Evolutionary conservation across 2,113 vertebrate species (phyloP).

Genomic region (Scomber scombrus): DNA sequence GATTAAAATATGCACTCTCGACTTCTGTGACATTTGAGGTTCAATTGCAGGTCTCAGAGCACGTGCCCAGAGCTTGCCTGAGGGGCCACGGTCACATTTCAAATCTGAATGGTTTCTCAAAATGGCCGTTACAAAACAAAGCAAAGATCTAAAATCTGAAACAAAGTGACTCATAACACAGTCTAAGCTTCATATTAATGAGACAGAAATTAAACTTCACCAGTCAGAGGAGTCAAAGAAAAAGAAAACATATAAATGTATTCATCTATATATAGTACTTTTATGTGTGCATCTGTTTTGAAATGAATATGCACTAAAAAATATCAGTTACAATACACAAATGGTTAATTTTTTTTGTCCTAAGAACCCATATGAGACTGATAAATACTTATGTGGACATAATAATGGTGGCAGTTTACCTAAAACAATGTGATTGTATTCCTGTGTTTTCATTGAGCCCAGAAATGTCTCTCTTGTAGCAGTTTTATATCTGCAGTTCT

Average conservation of each 20-base stretch:
- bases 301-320: not conserved
- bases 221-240: not conserved
- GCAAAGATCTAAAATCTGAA: conserved; percentile 18
- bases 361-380: not conserved
- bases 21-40: conserved; percentile 50
- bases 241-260: not conserved
- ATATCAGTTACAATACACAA: no score
- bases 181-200: conserved; percentile 5
- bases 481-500: conserved; percentile 8
- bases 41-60: conserved; percentile 17
- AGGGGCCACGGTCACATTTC: not conserved
- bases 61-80: conserved; percentile 36
- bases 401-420: not conserved
- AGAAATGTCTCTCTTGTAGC: conserved; percentile 5
- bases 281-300: not conserved
- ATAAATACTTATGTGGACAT: not conserved
- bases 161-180: not conserved
- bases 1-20: conserved; percentile 23
- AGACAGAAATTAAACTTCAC: not conserved
- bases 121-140: conserved; percentile 9
- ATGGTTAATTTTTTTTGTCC: no score
- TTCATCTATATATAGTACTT: not conserved
- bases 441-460: not conserved
- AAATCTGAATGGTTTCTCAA: conserved; percentile 30
- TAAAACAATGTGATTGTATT: not conserved